Evolutionary conservation across 2,888 invertebrate genomes (phyloP).

Genomic region (Microplitis manilae): DNA sequence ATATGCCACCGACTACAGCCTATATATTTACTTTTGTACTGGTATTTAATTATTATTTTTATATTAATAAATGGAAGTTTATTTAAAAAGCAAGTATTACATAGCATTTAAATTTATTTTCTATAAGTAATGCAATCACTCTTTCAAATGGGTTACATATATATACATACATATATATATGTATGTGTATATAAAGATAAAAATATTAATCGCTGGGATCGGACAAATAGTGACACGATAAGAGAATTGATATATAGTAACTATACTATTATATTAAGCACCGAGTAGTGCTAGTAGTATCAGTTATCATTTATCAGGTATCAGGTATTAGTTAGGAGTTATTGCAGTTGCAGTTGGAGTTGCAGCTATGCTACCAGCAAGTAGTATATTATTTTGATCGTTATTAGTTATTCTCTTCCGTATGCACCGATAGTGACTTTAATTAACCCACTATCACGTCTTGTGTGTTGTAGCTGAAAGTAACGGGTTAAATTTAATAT

Average conservation of each 20-base stretch:
- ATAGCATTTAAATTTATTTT: neutral
- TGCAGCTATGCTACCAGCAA: neutral
- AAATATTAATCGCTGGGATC: slow-evolving; percentile 20
- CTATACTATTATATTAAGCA: neutral
- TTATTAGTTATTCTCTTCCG: slow-evolving; percentile 29
- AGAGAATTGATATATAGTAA: slow-evolving; percentile 23
- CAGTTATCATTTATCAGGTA: neutral
- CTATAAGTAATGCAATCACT: slow-evolving; percentile 1
- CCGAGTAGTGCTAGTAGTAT: neutral
- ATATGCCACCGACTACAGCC: too few species aligned
- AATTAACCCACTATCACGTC: slow-evolving; percentile 20
- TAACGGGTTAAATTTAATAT: slow-evolving; percentile 17
- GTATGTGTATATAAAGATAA: neutral
- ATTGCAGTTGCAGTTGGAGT: too few species aligned
- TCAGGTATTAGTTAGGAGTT: too few species aligned
- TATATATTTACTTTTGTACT: too few species aligned
- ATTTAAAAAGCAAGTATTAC: neutral
- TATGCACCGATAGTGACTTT: slow-evolving; percentile 26
- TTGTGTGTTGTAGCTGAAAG: slow-evolving; percentile 16
- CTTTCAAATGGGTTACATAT: neutral
- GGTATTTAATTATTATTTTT: too few species aligned
- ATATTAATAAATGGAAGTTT: too few species aligned
- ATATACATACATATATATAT: neutral
- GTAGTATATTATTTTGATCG: neutral
- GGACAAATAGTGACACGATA: slow-evolving; percentile 29